phyloP scores from a whole-genome alignment of 2,113 vertebrate species.

The Rhinolophus ferrumequinum region DNA sequence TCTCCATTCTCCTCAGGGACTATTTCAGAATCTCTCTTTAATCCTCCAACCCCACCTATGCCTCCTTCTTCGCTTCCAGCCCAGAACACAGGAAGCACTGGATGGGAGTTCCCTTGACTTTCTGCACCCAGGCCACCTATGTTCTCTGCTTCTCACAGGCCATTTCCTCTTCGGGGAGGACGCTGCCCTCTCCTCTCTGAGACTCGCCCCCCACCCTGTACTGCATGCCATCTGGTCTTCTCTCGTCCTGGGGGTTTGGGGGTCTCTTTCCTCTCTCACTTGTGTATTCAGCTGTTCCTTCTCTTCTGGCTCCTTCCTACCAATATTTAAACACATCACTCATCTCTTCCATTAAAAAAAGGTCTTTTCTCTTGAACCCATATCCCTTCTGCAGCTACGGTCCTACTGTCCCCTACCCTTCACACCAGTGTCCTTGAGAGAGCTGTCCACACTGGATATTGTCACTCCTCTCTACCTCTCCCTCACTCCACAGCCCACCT shows the following conservation, averaged over 20 bases:
- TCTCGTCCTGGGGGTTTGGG: rapidly evolving
- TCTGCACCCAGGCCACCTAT: background rate
- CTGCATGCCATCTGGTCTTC: background rate
- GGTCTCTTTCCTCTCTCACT: background rate
- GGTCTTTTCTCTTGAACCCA: background rate
- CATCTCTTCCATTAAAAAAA: background rate
- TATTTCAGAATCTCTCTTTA: background rate
- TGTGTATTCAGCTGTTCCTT: background rate
- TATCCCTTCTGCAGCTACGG: background rate
- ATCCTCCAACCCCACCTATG: background rate
- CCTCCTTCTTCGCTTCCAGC: background rate
- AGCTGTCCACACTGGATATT: rapidly evolving
- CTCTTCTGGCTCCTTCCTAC: background rate
- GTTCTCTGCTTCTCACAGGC: background rate
- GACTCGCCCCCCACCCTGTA: too few relatives aligned
- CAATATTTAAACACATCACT: background rate
- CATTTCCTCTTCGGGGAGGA: background rate
- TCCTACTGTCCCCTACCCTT: background rate
- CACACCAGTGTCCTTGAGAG: background rate
- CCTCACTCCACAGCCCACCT: background rate
- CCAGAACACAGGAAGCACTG: too few relatives aligned
- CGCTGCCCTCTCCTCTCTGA: background rate
- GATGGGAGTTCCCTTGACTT: too few relatives aligned
- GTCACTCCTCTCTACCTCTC: background rate
- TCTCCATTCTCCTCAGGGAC: background rate